A percentile compares a stretch with the other conserved stretches of the same genome.
Conservation (phyloP, 37 sponge, comb jelly and placozoan genomes). For the Oscarella lobularis region DNA sequence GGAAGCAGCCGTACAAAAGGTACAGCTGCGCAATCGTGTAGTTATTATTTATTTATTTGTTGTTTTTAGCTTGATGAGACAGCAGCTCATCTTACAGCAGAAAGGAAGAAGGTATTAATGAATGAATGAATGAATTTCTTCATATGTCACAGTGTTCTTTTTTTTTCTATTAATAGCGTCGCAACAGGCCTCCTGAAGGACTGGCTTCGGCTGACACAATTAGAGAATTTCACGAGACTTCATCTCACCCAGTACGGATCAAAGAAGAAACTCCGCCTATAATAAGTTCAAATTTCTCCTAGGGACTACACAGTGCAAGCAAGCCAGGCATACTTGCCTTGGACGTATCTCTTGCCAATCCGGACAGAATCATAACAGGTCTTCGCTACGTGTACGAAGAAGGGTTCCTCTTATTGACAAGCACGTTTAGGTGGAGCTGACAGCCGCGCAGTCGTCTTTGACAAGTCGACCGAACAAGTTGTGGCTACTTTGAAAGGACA, state of each 20-base stretch:
- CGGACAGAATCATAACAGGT: slow-evolving; percentile 66
- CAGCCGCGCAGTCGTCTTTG: slow-evolving; percentile 88
- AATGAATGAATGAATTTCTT: background rate
- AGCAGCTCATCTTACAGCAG: slow-evolving; percentile 77
- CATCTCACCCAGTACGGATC: slow-evolving; percentile 77
- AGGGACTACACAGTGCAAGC: slow-evolving; percentile 94
- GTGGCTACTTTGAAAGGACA: slow-evolving; percentile 89
- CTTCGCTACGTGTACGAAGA: too few species aligned
- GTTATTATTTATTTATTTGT: slow-evolving; percentile 5
- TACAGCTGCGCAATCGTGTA: background rate
- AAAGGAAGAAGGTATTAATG: slow-evolving; percentile 85
- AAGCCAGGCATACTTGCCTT: slow-evolving; percentile 87
- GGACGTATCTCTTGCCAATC: slow-evolving; percentile 64
- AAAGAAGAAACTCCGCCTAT: background rate
- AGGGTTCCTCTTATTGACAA: too few species aligned
- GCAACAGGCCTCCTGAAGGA: slow-evolving; percentile 91
- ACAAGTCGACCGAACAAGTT: slow-evolving; percentile 61
- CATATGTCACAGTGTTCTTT: background rate
- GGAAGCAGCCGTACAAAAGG: slow-evolving; percentile 7
- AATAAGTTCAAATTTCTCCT: background rate
- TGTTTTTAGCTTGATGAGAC: slow-evolving; percentile 72
- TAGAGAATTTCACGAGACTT: slow-evolving; percentile 45
- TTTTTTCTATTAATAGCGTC: slow-evolving; percentile 34
- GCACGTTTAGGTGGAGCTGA: slow-evolving; percentile 96
- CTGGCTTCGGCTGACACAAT: slow-evolving; percentile 60